A percentile compares a stretch with the other conserved stretches of the same genome.
Evolutionary conservation across 2,797 vertebrate genomes (phyloP).

Genomic region (Pangasius macronema): DNA sequence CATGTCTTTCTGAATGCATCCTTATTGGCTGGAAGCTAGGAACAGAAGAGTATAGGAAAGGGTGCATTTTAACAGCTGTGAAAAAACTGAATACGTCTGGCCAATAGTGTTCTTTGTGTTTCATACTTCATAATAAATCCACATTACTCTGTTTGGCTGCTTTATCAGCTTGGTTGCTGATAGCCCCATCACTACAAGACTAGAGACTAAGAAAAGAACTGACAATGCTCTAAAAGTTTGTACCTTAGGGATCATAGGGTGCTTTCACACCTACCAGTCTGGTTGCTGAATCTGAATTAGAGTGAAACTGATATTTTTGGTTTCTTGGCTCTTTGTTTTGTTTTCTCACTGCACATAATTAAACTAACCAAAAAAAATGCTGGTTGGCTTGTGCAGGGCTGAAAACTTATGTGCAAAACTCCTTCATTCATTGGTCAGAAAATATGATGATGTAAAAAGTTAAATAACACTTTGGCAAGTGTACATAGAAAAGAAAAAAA

Average conservation of each 20-base stretch:
- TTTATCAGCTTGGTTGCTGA: neutral
- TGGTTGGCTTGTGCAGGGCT: too few relatives aligned
- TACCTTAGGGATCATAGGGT: neutral
- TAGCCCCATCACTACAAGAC: neutral
- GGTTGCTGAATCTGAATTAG: neutral
- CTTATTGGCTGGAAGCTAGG: conserved; percentile 91
- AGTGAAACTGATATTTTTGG: neutral
- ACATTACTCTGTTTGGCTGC: neutral
- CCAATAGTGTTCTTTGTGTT: neutral
- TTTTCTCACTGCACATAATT: neutral
- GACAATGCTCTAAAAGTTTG: neutral
- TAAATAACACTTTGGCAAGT: neutral
- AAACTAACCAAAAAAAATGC: neutral
- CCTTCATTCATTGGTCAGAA: neutral
- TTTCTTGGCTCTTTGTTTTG: neutral
- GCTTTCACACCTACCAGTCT: neutral
- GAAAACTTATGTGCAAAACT: too few relatives aligned
- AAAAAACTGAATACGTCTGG: neutral
- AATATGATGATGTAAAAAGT: neutral
- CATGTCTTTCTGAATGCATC: conserved; percentile 98
- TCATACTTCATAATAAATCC: neutral
- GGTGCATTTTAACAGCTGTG: conserved; percentile 36
- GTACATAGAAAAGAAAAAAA: neutral
- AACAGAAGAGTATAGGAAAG: conserved; percentile 47
- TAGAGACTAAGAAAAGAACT: neutral